Percentiles rank a stretch among this genome's conserved stretches.
These are phyloP conservation scores for Habroteleia sp. DNA, from an alignment of 2,888 invertebrate genomes.

Conservation along the genomic window DNA sequence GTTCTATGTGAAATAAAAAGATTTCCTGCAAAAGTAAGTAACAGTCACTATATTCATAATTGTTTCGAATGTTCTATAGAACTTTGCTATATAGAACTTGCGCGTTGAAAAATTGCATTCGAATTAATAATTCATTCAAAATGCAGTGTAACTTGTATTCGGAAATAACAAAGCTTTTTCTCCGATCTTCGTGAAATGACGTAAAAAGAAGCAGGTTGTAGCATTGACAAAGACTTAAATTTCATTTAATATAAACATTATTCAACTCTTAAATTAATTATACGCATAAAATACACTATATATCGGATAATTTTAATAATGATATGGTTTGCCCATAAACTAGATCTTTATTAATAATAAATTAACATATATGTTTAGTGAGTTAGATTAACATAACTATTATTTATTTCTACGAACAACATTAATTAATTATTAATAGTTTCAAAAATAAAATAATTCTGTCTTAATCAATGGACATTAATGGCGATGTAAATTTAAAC, in stretches of 20 bases:
- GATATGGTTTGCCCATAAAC: no score
- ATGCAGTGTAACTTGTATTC: slow-evolving; percentile 15
- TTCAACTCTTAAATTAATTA: no score
- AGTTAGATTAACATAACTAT: no score
- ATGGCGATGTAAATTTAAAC: no score
- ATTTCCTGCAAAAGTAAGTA: slow-evolving; percentile 37
- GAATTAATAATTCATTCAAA: slow-evolving; percentile 50
- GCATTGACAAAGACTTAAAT: neutral
- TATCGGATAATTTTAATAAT: no score
- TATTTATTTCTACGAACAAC: no score
- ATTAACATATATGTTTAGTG: no score
- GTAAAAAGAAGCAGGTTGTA: slow-evolving; percentile 5
- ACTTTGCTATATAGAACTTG: slow-evolving; percentile 28
- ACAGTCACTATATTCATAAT: slow-evolving; percentile 55
- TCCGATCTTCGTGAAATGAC: slow-evolving; percentile 7
- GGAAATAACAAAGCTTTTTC: slow-evolving; percentile 12
- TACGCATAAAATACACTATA: no score
- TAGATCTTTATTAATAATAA: no score
- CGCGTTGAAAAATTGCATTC: slow-evolving; percentile 41
- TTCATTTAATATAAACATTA: neutral
- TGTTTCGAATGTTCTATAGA: slow-evolving; percentile 42
- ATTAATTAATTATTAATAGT: no score
- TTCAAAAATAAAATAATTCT: no score
- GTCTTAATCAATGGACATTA: no score
- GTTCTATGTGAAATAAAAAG: slow-evolving; percentile 39